Conservation (phyloP, 2,888 invertebrate genomes). For the Cantharis lateralis region DNA sequence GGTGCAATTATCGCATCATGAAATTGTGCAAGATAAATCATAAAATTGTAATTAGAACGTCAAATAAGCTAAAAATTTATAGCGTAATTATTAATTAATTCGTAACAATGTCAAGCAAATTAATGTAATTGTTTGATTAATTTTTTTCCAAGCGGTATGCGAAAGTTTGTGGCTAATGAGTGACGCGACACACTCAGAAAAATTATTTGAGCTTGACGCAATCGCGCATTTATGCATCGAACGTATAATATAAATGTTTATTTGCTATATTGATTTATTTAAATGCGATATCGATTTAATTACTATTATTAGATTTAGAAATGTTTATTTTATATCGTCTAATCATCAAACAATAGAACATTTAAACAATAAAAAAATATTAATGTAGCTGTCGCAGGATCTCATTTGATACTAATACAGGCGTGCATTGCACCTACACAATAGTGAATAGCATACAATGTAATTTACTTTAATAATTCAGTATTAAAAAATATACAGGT, state of each 20-base stretch:
- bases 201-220: not conserved
- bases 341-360: slow-evolving; percentile 17
- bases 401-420: slow-evolving; percentile 17
- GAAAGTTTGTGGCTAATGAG: too few relatives aligned
- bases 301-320: slow-evolving; percentile 1
- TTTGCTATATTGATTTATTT: not conserved
- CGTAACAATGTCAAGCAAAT: not conserved
- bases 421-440: slow-evolving; percentile 31
- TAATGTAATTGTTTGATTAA: not conserved
- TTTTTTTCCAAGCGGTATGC: too few relatives aligned
- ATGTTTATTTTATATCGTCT: slow-evolving; percentile 6
- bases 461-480: slow-evolving; percentile 31
- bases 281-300: slow-evolving; percentile 1
- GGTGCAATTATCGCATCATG: not conserved
- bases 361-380: slow-evolving; percentile 11
- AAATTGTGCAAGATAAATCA: not conserved
- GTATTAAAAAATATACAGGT: slow-evolving; percentile 19
- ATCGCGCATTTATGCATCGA: not conserved
- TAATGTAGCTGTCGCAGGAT: slow-evolving; percentile 16
- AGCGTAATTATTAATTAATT: not conserved
- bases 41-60: not conserved
- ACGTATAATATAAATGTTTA: not conserved
- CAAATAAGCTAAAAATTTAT: not conserved
- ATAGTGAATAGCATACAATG: slow-evolving; percentile 37
- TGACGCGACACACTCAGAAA: too few relatives aligned